phyloP scores from a whole-genome alignment of 64 coral and sea anemone genomes.

The Hydrozoanthus tunicans region DNA sequence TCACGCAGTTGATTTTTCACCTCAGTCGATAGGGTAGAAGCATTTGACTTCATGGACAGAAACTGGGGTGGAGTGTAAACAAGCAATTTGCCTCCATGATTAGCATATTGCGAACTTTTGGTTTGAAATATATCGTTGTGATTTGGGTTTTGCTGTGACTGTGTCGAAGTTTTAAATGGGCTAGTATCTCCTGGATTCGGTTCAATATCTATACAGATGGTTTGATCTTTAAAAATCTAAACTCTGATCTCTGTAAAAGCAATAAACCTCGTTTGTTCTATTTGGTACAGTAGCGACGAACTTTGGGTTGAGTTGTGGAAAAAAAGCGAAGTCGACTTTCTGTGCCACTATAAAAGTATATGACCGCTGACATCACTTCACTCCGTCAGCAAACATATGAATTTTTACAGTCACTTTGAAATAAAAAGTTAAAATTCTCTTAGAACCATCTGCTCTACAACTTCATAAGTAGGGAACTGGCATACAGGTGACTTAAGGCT shows the following conservation, averaged over 20 bases:
- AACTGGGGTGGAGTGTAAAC: conserved; percentile 25
- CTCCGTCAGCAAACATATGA: too few relatives aligned
- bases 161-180: not conserved
- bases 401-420: too few relatives aligned
- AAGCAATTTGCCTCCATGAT: conserved; percentile 5
- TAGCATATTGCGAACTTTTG: conserved; percentile 16
- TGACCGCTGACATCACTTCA: too few relatives aligned
- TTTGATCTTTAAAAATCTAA: not conserved
- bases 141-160: conserved; percentile 5
- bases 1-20: not conserved
- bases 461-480: too few relatives aligned
- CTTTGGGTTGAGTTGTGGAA: conserved; percentile 15
- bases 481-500: not conserved
- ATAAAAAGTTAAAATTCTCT: too few relatives aligned
- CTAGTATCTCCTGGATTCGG: conserved; percentile 5
- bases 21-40: not conserved
- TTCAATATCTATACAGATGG: conserved; percentile 29
- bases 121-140: conserved; percentile 20
- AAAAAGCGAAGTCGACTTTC: not conserved
- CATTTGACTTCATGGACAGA: conserved; percentile 10
- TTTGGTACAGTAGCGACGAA: conserved; percentile 28
- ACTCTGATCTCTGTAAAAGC: conserved; percentile 1
- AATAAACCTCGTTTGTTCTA: conserved; percentile 21
- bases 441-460: too few relatives aligned
- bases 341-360: too few relatives aligned